Base-by-base conservation (phyloP, 64 coral and sea anemone genomes). In the Porites australiensis region DNA sequence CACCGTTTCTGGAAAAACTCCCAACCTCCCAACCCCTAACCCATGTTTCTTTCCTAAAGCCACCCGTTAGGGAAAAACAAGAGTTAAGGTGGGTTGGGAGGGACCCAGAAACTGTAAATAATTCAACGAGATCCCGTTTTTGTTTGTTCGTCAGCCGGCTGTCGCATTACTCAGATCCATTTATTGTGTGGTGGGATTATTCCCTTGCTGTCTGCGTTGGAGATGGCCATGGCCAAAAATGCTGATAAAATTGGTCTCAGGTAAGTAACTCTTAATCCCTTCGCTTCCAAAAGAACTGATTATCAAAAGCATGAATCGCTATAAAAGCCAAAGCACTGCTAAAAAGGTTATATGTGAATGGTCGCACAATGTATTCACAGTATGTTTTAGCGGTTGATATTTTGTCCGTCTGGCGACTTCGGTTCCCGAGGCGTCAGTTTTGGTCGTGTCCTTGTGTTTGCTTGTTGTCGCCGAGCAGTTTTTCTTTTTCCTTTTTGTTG, bases 161-260 rank as follows among this genome's bases (percentile, higher is more conserved):
- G 94, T 77, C 94, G 94, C 27, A 91, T 90, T 6, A 90, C 89
- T 52, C 72, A 88, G 65, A 84, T 95, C 47, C 81, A 89, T 88
- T 79, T 95, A 23, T 70, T 95, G 46, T 95, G 94, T 76, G 94
- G 94, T 52, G 89, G 94, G 18, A 95, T 95, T 75, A 88, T 95
- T 20, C 94, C 94, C 0, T 20, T 95, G 13, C 8, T 95, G 10
- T 95, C 94, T 50, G 65, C 89, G 19, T 55, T 95, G 82, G 94
- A 95, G 91, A 59, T 82, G 20, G 89, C 89, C 61, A 85, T 95
- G 23, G 75, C 82, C 9, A 86, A 90, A 66, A 53, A 90, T 3
- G 94, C 94, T 44, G 75, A 95, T 64, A 86, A 90, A 87, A 58
- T 91, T 18, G 89, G 83, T 47, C 81, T 95, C 13, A 95, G 72